A percentile compares a stretch with the other conserved stretches of the same genome.
phyloP scores from a whole-genome alignment of 2,113 vertebrate species.

The Manacus vitellinus region DNA sequence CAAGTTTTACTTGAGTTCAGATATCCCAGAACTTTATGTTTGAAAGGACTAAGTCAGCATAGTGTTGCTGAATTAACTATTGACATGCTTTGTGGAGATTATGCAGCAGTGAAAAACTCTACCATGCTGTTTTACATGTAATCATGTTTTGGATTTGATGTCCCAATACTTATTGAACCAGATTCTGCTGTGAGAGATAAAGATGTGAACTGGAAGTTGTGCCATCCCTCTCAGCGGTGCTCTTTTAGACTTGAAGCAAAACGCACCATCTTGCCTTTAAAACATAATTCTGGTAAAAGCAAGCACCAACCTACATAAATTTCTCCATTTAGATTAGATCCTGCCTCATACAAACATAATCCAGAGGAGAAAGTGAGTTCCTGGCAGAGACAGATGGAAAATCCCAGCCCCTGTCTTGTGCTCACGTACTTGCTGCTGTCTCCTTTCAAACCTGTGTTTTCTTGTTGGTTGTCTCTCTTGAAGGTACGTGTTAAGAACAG shows the following conservation, averaged over 20 bases:
- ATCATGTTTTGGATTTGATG: background rate
- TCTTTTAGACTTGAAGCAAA: background rate
- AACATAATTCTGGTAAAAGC: background rate
- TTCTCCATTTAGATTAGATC: background rate
- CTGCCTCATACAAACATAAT: background rate
- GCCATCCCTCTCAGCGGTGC: background rate
- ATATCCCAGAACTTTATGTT: background rate
- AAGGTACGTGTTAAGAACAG: background rate
- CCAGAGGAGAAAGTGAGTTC: background rate
- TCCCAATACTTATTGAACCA: background rate
- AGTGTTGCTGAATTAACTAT: background rate
- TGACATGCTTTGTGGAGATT: background rate
- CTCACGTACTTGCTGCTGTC: background rate
- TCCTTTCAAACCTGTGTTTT: background rate
- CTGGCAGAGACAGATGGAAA: conserved; percentile 15
- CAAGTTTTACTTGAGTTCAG: background rate
- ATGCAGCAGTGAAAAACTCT: background rate
- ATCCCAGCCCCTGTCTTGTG: background rate
- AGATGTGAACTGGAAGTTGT: background rate
- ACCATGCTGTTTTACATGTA: background rate
- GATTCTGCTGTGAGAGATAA: background rate
- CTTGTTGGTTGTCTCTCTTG: background rate
- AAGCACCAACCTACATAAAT: background rate
- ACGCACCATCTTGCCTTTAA: background rate
- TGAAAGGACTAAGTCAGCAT: background rate